Conservation (phyloP, 30 jellyfish, hydroid and myxozoan species). For the Hydractinia symbiolongicarpus region DNA sequence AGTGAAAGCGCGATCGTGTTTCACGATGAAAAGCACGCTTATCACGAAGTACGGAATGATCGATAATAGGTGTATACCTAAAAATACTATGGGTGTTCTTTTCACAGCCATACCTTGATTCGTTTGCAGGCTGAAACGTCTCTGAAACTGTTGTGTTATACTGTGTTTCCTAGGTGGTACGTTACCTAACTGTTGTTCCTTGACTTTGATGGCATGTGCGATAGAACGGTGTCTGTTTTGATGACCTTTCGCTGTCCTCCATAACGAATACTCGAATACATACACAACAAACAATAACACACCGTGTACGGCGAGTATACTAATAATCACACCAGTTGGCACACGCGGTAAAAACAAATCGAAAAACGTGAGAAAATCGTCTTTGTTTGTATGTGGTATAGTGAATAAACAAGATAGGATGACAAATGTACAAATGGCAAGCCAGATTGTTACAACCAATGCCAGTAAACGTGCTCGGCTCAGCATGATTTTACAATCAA, state of each 20-base stretch:
- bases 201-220: neutral
- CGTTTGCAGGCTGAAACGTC: conserved; percentile 4
- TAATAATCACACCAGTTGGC: neutral
- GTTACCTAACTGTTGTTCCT: neutral
- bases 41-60: conserved; percentile 5
- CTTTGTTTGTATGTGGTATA: neutral
- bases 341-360: neutral
- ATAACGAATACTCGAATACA: neutral
- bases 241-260: conserved; percentile 19
- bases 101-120: conserved; percentile 14
- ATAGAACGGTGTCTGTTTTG: conserved; percentile 28
- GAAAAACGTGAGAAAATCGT: no score
- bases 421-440: no score
- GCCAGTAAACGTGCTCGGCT: conserved; percentile 2
- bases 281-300: neutral
- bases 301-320: neutral
- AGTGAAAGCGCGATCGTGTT: neutral
- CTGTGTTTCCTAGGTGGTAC: neutral
- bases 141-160: conserved; percentile 13
- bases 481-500: neutral
- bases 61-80: neutral
- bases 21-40: neutral
- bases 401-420: neutral
- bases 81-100: conserved; percentile 5
- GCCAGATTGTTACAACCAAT: conserved; percentile 8